phyloP scores from a whole-genome alignment of 2,888 invertebrate species.

The Macaria liturata region DNA sequence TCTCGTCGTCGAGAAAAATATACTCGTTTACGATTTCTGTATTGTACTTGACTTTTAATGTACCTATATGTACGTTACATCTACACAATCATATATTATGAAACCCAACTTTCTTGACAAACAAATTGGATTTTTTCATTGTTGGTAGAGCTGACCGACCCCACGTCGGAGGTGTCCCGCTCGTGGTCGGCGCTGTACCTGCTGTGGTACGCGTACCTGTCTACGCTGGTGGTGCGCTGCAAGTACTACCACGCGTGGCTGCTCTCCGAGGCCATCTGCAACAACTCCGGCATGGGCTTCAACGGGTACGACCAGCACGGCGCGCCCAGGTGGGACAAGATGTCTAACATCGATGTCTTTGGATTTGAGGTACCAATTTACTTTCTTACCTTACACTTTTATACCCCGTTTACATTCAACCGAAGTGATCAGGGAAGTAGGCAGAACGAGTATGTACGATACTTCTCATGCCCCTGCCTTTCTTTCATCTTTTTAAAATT shows the following conservation, averaged over 20 bases:
- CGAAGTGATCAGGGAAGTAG: too few relatives aligned
- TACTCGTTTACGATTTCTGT: too few relatives aligned
- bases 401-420: too few relatives aligned
- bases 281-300: conserved; percentile 96
- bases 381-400: too few relatives aligned
- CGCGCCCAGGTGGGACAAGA: conserved; percentile 93
- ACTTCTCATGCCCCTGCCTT: too few relatives aligned
- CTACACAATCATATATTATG: too few relatives aligned
- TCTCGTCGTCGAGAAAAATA: too few relatives aligned
- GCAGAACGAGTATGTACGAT: too few relatives aligned
- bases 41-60: too few relatives aligned
- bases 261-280: conserved; percentile 96
- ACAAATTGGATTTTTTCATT: not conserved
- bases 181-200: conserved; percentile 77
- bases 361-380: conserved; percentile 89
- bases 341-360: conserved; percentile 95
- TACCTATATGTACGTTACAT: too few relatives aligned
- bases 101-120: too few relatives aligned
- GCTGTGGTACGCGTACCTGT: conserved; percentile 88
- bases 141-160: conserved; percentile 65
- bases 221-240: conserved; percentile 91
- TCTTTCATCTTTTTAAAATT: too few relatives aligned
- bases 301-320: conserved; percentile 92
- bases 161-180: conserved; percentile 71
- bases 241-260: conserved; percentile 99